Percentiles rank a stretch among this genome's conserved stretches.
Evolutionary conservation across 2,888 invertebrate species (phyloP).

Genomic region (Petrolisthes manimaculis): DNA sequence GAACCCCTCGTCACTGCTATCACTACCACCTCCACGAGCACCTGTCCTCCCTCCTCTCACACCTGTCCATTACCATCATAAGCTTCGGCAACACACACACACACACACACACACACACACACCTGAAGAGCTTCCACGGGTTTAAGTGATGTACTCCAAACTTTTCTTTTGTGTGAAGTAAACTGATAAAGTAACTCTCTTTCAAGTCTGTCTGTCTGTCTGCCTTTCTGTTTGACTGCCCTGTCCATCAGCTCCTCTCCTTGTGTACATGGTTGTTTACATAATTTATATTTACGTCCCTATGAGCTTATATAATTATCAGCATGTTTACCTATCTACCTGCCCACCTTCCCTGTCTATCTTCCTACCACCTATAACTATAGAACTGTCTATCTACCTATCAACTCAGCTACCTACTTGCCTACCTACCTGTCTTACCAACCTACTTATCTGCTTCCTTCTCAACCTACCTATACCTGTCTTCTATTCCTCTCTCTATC

Average conservation of each 20-base stretch:
- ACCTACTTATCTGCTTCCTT: background rate
- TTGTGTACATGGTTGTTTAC: too few species aligned
- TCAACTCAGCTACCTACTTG: background rate
- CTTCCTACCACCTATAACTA: background rate
- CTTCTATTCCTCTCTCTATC: background rate
- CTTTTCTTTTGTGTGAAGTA: too few species aligned
- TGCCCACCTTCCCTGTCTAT: background rate
- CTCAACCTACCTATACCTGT: background rate
- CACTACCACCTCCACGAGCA: background rate
- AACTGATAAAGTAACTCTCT: too few species aligned
- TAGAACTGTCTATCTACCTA: background rate
- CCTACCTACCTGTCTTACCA: background rate
- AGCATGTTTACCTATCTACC: too few species aligned
- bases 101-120: too few species aligned
- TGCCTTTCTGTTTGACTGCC: background rate
- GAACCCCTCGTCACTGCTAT: background rate
- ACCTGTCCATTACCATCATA: background rate
- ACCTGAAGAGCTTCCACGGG: too few species aligned
- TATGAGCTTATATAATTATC: too few species aligned
- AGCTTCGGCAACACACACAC: background rate
- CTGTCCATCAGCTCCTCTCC: background rate
- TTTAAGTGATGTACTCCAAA: too few species aligned
- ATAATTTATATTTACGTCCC: too few species aligned
- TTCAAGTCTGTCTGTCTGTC: conserved; percentile 15
- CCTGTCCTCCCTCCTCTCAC: background rate